phyloP scores from a whole-genome alignment of 2,113 vertebrate species.

The Chloroceryle aenea region DNA sequence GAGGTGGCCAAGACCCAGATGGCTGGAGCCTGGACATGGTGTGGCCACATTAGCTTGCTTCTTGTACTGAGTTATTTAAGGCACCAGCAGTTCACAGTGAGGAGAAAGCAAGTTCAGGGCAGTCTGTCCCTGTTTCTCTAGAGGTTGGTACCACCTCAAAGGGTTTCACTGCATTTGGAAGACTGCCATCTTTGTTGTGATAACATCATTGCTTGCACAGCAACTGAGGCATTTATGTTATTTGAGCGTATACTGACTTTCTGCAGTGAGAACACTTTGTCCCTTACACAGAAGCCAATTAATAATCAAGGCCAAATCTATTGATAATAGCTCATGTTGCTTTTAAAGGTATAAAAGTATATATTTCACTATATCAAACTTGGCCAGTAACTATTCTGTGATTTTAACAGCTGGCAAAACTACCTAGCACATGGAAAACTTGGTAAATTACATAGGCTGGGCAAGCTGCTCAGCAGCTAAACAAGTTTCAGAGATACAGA shows the following conservation, averaged over 20 bases:
- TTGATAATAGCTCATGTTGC: not conserved
- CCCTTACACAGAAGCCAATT: not conserved
- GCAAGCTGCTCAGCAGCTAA: not conserved
- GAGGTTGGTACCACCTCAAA: not conserved
- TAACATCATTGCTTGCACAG: not conserved
- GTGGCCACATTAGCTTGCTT: accelerated
- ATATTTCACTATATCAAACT: not conserved
- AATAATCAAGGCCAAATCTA: not conserved
- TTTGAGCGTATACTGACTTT: not conserved
- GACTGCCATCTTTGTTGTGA: not conserved
- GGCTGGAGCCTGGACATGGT: accelerated
- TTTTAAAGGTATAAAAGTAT: not conserved
- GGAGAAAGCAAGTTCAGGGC: not conserved
- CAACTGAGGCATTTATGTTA: accelerated
- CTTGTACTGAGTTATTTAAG: accelerated
- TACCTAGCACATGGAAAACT: not conserved
- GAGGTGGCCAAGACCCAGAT: not conserved
- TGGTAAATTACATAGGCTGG: not conserved
- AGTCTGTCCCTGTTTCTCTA: not conserved
- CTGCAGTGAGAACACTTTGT: not conserved
- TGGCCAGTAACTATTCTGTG: not conserved
- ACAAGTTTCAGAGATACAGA: not conserved
- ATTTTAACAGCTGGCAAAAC: not conserved
- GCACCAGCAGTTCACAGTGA: not conserved
- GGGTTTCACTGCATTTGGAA: not conserved